Evolutionary conservation across 1,140 invertebrate species (phyloP), one percentile per base, ranked within the genome.

Genomic region (Calycopis cecrops): DNA sequence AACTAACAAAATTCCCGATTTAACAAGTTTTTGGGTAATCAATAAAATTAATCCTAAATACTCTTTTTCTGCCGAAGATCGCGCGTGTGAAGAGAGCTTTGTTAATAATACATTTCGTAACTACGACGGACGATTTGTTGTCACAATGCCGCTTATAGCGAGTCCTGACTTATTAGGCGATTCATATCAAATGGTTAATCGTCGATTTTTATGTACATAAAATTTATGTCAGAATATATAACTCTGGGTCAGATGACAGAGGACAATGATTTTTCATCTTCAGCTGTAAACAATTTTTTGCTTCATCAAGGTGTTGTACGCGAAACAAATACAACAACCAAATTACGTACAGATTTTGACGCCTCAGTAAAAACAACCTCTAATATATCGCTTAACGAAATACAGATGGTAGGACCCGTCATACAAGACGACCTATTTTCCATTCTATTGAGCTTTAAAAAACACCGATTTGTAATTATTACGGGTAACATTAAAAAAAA

Each of bases 391-490:
- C 52, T 87, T 16, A 86, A 87, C 60, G 70, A 85, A 48, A 60
- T 71, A 7, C 64, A 76, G 9, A 58, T 69, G n/a, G 63, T 69
- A 7, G 85, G 85, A 0, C 77, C 82, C 1, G 71, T 55, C 3
- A 57, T 87, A 9, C 85, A 88, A 51, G 58, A 79, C 28, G 81
- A 88, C 28, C 51, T 89, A 12, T 71, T 80, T 52, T 60, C 65
- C 12, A 71, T 87, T 33, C 21, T 88, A 18, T n/a, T 82, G 0
- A 55, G 76, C 12, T 90, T 89, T 63, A 60, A 85, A 17, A 61
- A 57, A 11, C 67, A 77, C 48, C 51, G 55, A 17, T 62, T 73
- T 18, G 73, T 67, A 8, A n/a, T n/a, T n/a, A 44, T 88, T 6
- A 63, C 62, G 0, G 70, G 60, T 16, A 83, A 88, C 47, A 72